Conservation (phyloP, 2,113 vertebrate genomes). For the Archilochus colubris region DNA sequence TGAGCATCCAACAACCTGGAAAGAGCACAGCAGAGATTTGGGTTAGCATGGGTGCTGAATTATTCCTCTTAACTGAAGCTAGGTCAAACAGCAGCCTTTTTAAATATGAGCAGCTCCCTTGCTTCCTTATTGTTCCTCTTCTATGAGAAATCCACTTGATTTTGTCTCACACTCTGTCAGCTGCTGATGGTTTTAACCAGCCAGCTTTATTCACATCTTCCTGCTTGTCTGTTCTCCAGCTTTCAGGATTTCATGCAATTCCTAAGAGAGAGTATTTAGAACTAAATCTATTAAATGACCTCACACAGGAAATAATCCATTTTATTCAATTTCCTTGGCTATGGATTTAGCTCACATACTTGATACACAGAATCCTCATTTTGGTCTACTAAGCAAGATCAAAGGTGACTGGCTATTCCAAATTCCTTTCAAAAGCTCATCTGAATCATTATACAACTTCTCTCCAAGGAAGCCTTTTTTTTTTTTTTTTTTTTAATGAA, state of each 20-base stretch:
- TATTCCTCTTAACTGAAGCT: neutral
- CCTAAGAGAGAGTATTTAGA: slow-evolving; percentile 18
- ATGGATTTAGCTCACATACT: neutral
- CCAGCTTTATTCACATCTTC: neutral
- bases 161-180: neutral
- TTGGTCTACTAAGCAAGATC: slow-evolving; percentile 59
- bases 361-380: slow-evolving; percentile 29
- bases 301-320: slow-evolving; percentile 44
- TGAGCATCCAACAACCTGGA: neutral
- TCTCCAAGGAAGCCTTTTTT: neutral
- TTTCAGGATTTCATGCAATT: neutral
- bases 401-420: slow-evolving; percentile 47
- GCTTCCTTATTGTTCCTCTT: neutral
- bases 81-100: neutral
- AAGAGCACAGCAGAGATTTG: neutral
- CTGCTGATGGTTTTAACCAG: neutral
- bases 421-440: slow-evolving; percentile 60
- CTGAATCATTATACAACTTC: slow-evolving; percentile 42
- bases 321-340: slow-evolving; percentile 39
- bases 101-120: neutral
- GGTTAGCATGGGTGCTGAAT: neutral
- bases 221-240: neutral
- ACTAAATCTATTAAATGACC: slow-evolving; percentile 15
- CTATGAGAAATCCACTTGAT: neutral
- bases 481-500: slow-evolving; percentile 46